Evolutionary conservation across 2,113 vertebrate species (phyloP), one percentile per base, ranked within the genome.

Genomic region (Poeciliopsis occidentalis): DNA sequence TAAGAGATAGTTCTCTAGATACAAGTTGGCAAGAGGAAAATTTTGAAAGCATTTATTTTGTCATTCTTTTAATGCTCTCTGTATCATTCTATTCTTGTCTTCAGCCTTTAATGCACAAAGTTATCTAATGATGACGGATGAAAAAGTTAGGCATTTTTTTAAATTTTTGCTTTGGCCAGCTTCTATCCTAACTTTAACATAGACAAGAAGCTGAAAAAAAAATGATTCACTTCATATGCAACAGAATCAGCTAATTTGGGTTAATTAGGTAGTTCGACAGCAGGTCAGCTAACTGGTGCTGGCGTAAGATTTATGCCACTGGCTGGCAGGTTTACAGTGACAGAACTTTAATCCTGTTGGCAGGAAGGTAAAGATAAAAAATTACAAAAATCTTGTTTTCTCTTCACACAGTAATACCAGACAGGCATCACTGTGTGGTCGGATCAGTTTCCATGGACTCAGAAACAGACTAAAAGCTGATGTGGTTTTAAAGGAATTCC

Each of bases 161-260:
- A 4, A 3, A 31, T 31, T 12, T 41, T 13, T 12, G 34, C 39
- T 41, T 41, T 15, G 3, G 39, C 12, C 3, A 12, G 2, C 2
- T 11, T 41, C 13, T 41, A 41, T 41, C 13, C 15, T 13, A 44
- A 67, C n/a, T 13, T 29, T 32, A 7, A 31, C 30, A 13, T 6
- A 11, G 29, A 44, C 19, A 19, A 34, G 34, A 64, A 24, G 60
- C 34, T 17, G 31, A 70, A 81, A 85, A 89, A 88, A 69, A 81
- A 86, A 83, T 74, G 79, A 86, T 75, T 75, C 83, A 82, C 79
- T 79, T 86, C 68, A 80, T 84, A 87, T 90, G 85, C 73, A 76
- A 82, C 71, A 71, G 60, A 85, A 82, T 81, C 78, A 86, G 80
- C 84, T 88, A 80, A 87, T 83, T 85, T 86, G 73, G 31, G 30